Percentiles rank a stretch among this genome's conserved stretches.
Conservation (phyloP, 2,888 invertebrate species). For the Gryllus longicercus region DNA sequence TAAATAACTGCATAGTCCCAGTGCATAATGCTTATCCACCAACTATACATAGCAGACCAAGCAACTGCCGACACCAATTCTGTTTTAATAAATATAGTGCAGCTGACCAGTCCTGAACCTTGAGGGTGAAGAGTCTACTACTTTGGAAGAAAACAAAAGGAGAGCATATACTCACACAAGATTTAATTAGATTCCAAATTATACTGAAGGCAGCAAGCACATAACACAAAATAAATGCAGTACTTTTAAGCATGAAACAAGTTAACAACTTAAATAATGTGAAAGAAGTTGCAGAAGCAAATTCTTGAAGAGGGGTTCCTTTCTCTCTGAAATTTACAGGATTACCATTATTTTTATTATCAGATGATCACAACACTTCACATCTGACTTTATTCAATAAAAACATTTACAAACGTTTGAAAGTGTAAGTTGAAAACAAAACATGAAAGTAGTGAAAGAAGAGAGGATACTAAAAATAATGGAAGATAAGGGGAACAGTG, state of each 20-base stretch:
- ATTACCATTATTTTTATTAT: not conserved
- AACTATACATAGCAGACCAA: conserved; percentile 22
- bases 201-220: no score
- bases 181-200: no score
- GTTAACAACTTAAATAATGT: no score
- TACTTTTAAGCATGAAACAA: no score
- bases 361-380: not conserved
- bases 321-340: no score
- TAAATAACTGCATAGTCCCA: not conserved
- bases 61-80: not conserved
- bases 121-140: not conserved
- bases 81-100: not conserved
- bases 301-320: no score
- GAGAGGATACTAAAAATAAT: no score
- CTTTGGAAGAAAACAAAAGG: not conserved
- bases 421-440: not conserved
- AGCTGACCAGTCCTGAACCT: not conserved
- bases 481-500: no score
- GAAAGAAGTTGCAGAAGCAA: no score
- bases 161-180: no score
- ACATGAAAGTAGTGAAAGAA: not conserved
- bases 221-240: no score
- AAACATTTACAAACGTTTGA: not conserved
- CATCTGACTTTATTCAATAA: not conserved
- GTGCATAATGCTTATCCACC: not conserved